These are phyloP conservation scores for Sebastes dallii DNA, from an alignment of 2,797 vertebrate genomes.

Conservation along the genomic window DNA sequence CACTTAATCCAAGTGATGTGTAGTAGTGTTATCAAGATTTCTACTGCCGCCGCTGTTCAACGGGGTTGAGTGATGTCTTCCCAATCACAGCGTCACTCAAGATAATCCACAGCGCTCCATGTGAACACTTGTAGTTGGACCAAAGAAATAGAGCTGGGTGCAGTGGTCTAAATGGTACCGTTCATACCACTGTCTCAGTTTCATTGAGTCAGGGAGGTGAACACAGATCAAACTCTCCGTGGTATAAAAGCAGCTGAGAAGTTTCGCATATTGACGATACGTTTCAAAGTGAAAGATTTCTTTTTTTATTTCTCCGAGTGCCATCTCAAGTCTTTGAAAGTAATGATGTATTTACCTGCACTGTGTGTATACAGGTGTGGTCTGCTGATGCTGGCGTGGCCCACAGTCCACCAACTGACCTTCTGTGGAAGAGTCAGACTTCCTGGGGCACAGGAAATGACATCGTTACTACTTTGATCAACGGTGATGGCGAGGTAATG, in stretches of 20 bases:
- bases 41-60: not conserved
- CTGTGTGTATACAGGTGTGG: slow-evolving; percentile 86
- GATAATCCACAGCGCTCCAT: not conserved
- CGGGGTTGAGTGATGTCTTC: not conserved
- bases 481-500: slow-evolving; percentile 89
- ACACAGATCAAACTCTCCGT: not conserved
- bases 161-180: not conserved
- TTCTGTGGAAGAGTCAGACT: slow-evolving; percentile 95
- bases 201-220: not conserved
- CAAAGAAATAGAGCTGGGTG: not conserved
- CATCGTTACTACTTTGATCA: slow-evolving; percentile 85
- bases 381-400: slow-evolving; percentile 89
- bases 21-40: not conserved
- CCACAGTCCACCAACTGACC: slow-evolving; percentile 91
- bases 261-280: not conserved
- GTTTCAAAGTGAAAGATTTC: not conserved
- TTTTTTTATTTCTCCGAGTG: not conserved
- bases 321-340: not conserved
- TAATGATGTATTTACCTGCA: not conserved
- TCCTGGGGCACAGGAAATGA: slow-evolving; percentile 91
- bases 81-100: not conserved
- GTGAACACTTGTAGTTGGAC: not conserved
- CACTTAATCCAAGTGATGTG: not conserved
- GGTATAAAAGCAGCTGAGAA: not conserved
- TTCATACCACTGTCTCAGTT: not conserved